Evolutionary conservation across 2,888 invertebrate genomes (phyloP).

Genomic region (Machimus rusticus): DNA sequence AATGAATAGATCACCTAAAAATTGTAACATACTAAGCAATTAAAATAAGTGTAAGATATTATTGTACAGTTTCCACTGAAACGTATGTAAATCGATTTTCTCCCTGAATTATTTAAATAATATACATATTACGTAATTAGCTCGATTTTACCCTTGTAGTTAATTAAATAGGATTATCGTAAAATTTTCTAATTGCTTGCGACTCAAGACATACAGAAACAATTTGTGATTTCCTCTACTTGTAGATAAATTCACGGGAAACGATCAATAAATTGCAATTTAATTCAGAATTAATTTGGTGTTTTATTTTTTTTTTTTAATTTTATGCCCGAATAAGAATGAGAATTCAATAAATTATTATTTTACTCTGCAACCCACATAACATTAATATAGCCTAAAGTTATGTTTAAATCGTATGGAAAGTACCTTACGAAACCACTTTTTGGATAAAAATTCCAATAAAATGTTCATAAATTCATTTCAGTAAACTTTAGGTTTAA

Average conservation of each 20-base stretch:
- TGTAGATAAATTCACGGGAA: neutral
- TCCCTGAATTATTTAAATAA: neutral
- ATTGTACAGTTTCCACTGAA: constrained; percentile 13
- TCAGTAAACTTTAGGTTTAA: too few species aligned
- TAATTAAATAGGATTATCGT: neutral
- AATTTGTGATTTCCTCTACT: constrained; percentile 32
- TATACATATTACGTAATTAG: constrained; percentile 3
- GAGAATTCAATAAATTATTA: too few species aligned
- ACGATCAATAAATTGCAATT: constrained; percentile 32
- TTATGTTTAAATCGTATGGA: too few species aligned
- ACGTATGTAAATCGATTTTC: neutral
- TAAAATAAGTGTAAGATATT: neutral
- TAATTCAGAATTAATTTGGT: neutral
- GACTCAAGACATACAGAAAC: neutral
- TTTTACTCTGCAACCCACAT: too few species aligned
- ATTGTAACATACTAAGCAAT: neutral
- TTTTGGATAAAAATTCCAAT: too few species aligned
- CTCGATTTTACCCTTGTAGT: constrained; percentile 29
- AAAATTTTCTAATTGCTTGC: constrained; percentile 25
- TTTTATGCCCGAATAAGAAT: too few species aligned
- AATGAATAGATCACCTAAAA: neutral
- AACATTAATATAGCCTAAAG: too few species aligned
- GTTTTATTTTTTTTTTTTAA: neutral
- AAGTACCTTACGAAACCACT: too few species aligned
- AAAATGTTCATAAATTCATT: too few species aligned